Evolutionary conservation across 2,888 invertebrate genomes (phyloP), one percentile per base, ranked within the genome.

Genomic region (Calliphora vomitoria): DNA sequence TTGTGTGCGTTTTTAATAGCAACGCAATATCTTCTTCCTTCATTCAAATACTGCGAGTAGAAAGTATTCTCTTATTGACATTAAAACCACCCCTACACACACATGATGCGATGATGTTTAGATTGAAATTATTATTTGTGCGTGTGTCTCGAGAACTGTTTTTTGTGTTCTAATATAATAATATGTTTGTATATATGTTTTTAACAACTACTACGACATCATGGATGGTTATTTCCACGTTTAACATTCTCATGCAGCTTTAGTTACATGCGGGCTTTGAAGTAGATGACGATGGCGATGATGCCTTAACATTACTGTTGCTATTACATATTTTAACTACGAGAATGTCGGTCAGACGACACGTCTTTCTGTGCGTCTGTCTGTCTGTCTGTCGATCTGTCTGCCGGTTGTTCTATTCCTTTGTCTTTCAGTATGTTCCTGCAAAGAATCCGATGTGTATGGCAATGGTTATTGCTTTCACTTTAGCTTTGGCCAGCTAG

Each of bases 161-260:
- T 35, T 58, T 53, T 78, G 5, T 53, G 25, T 44, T 50, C 25
- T 60, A 53, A 44, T 47, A 25, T 31, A 15, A 64, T 38, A 15
- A 31, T 44, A 47, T 50, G 18, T 50, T 13, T 50, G 55, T 62
- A 13, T 44, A 25, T 47, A 10, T 38, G 72, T 20, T 69, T 85
- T 85, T 69, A 85, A 75, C 69, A 71, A 85, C 71, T 25, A 25
- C 25, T 1, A 25, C 25, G 25, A 25, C 25, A 81, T 64, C 80
- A 71, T 68, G 80, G 68, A 85, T 75, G 38, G 47, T 85, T 85
- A 76, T 81, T 81, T 85, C 75, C 85, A 85, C 62, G n/a, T 85
- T 75, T 47, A 78, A 87, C 87, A 85, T 87, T 87, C 87, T 87
- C 87, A 87, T 87, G 85, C 87, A 85, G 79, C 82, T 87, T 87